phyloP scores from a whole-genome alignment of 2,797 vertebrate genomes.

The Cyprinodon diabolis region DNA sequence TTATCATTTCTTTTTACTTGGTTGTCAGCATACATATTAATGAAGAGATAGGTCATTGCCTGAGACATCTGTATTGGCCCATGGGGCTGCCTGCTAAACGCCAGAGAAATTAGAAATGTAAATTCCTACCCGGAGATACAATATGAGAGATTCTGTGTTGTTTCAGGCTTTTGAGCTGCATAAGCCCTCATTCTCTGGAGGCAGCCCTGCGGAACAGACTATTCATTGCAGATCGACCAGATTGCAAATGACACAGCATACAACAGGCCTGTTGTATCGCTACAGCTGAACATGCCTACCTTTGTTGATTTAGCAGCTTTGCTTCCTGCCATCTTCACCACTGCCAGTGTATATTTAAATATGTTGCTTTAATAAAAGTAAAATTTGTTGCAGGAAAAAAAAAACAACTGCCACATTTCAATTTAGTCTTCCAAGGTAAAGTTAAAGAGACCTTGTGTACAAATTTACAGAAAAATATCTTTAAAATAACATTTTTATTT shows the following conservation, averaged over 20 bases:
- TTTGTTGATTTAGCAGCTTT: slow-evolving; percentile 63
- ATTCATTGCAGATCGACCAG: slow-evolving; percentile 76
- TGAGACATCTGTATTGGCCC: slow-evolving; percentile 79
- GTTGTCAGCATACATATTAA: slow-evolving; percentile 83
- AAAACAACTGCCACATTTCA: neutral
- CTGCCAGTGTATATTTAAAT: slow-evolving; percentile 39
- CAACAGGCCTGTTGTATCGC: slow-evolving; percentile 73
- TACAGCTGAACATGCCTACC: slow-evolving; percentile 66
- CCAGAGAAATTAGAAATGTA: slow-evolving; percentile 80
- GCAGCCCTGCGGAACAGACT: slow-evolving; percentile 72
- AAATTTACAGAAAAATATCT: no score
- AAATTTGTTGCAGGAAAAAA: neutral
- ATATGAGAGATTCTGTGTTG: slow-evolving; percentile 75
- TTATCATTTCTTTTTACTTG: slow-evolving; percentile 74
- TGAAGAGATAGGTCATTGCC: slow-evolving; percentile 80
- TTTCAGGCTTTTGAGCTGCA: slow-evolving; percentile 69
- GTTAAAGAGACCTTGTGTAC: no score
- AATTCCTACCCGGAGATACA: slow-evolving; percentile 78
- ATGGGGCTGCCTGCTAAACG: slow-evolving; percentile 68
- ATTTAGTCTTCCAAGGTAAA: neutral
- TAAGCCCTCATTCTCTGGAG: slow-evolving; percentile 71
- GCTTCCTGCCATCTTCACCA: slow-evolving; percentile 39
- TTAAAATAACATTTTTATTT: no score
- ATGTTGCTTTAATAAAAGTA: slow-evolving; percentile 15
- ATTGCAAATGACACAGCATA: slow-evolving; percentile 75